phyloP scores from a whole-genome alignment of 2,113 vertebrate species.

The Tyto alba region DNA sequence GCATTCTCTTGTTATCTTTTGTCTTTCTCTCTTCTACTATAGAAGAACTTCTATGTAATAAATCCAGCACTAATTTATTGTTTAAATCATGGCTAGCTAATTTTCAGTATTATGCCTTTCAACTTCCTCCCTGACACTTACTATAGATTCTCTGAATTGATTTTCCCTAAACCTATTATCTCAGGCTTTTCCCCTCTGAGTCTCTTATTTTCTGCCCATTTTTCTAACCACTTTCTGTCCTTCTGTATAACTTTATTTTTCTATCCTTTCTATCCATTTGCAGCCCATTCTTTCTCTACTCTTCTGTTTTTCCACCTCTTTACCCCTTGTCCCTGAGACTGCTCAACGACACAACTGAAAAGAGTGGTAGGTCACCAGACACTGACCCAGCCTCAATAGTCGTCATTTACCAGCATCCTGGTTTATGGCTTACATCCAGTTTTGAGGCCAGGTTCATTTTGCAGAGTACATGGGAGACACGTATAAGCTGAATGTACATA shows the following conservation, averaged over 20 bases:
- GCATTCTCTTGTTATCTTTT: neutral
- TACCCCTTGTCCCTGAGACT: neutral
- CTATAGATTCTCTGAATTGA: neutral
- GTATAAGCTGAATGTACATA: neutral
- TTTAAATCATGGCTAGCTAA: neutral
- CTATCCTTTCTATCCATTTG: neutral
- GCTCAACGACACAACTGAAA: neutral
- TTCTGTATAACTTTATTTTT: neutral
- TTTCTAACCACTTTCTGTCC: neutral
- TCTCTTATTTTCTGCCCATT: neutral
- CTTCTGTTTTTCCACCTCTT: neutral
- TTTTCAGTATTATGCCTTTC: neutral
- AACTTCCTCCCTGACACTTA: neutral
- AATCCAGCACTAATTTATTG: neutral
- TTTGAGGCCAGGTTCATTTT: neutral
- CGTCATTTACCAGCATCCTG: neutral
- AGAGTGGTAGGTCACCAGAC: neutral
- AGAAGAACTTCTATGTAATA: neutral
- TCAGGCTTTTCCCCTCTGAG: neutral
- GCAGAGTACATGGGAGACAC: neutral
- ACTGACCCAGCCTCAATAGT: neutral
- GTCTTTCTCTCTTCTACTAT: neutral
- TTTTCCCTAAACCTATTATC: neutral
- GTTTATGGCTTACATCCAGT: neutral
- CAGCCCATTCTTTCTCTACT: neutral